Percentiles rank a stretch among this genome's conserved stretches.
These are phyloP conservation scores for Parotocinclus haroldoi DNA, from an alignment of 2,797 vertebrate genomes.

Conservation along the genomic window DNA sequence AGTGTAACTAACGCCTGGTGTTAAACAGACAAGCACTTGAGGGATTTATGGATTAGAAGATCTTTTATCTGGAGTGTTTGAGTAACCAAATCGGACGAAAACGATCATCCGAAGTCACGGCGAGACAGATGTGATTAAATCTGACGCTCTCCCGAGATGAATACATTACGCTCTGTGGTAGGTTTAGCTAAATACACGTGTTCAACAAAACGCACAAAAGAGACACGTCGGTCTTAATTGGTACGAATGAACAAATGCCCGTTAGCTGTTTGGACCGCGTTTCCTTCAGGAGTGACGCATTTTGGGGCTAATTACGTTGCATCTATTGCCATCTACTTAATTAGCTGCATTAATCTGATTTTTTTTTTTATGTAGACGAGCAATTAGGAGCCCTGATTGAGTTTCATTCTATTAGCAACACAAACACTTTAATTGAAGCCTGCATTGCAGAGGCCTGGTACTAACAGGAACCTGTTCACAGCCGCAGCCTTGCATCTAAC, in stretches of 20 bases:
- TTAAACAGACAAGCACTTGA: slow-evolving; percentile 37
- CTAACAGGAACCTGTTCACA: slow-evolving; percentile 71
- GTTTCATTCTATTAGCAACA: slow-evolving; percentile 98
- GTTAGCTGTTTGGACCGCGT: slow-evolving; percentile 18
- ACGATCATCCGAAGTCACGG: slow-evolving; percentile 21
- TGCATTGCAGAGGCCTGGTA: slow-evolving; percentile 84
- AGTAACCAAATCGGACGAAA: slow-evolving; percentile 22
- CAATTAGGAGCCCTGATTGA: slow-evolving; percentile 97
- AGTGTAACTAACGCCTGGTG: slow-evolving; percentile 28
- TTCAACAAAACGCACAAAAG: not conserved
- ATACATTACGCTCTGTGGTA: slow-evolving; percentile 12
- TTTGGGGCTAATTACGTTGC: slow-evolving; percentile 82
- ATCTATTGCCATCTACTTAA: slow-evolving; percentile 91
- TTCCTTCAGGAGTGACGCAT: slow-evolving; percentile 20
- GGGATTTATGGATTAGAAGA: slow-evolving; percentile 34
- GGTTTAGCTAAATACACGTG: not conserved
- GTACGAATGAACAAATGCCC: slow-evolving; percentile 12
- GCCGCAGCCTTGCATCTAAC: no score
- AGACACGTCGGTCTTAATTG: not conserved
- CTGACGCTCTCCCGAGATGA: slow-evolving; percentile 18
- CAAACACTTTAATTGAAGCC: slow-evolving; percentile 96
- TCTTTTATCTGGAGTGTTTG: slow-evolving; percentile 26
- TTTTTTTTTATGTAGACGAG: slow-evolving; percentile 93
- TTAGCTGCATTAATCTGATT: slow-evolving; percentile 98
- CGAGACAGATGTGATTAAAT: slow-evolving; percentile 38